These are phyloP conservation scores for Heliconius hermathena DNA, from an alignment of 1,140 invertebrate species.

Conservation along the genomic window DNA sequence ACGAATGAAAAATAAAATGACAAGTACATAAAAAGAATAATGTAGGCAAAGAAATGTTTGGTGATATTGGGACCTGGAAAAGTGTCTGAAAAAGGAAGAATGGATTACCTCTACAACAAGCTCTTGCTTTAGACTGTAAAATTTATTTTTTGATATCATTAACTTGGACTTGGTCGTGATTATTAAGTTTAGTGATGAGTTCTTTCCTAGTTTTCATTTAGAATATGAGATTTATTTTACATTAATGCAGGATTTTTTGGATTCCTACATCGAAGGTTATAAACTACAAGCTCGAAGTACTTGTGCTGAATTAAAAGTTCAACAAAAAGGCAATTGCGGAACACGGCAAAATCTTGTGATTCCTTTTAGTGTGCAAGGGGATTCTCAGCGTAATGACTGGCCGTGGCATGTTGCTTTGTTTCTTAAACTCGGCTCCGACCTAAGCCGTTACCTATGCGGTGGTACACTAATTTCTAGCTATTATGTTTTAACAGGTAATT, in stretches of 20 bases:
- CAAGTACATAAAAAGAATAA: too few relatives aligned
- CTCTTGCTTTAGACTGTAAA: too few relatives aligned
- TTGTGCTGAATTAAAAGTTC: background rate
- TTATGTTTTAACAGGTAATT: conserved; percentile 24
- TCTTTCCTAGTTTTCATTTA: too few relatives aligned
- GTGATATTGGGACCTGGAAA: too few relatives aligned
- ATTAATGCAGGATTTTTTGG: background rate
- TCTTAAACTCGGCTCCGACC: background rate
- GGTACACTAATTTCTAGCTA: conserved; percentile 22
- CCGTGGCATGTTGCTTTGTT: conserved; percentile 26
- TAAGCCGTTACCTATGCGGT: conserved; percentile 22
- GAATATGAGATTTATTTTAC: background rate
- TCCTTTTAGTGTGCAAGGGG: conserved; percentile 7
- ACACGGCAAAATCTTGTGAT: background rate
- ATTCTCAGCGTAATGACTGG: conserved; percentile 13
- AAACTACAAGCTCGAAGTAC: background rate
- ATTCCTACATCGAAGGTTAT: background rate
- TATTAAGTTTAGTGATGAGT: too few relatives aligned
- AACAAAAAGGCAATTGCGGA: conserved; percentile 3
- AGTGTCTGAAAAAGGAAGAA: too few relatives aligned
- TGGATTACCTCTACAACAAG: too few relatives aligned
- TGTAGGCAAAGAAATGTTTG: too few relatives aligned
- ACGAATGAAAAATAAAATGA: too few relatives aligned
- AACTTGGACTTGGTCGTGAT: too few relatives aligned
- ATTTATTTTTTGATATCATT: too few relatives aligned